These are phyloP conservation scores for Ecliptopera silaceata DNA, from an alignment of 2,888 invertebrate genomes.

Conservation along the genomic window DNA sequence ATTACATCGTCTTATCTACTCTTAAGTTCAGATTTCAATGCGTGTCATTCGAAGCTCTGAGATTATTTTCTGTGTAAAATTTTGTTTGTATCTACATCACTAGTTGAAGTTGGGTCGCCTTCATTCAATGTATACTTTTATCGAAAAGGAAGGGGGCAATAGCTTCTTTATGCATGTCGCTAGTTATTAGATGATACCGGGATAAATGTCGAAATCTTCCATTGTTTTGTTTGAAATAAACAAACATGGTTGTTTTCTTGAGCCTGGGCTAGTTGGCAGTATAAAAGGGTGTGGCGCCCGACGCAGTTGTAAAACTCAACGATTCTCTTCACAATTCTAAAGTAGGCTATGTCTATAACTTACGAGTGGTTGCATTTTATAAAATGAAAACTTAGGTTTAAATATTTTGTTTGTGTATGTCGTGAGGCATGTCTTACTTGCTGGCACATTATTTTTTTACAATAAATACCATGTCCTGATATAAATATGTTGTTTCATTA, in stretches of 20 bases:
- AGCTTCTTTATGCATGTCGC: constrained; percentile 54
- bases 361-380: constrained; percentile 82
- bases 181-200: constrained; percentile 41
- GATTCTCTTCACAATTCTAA: constrained; percentile 71
- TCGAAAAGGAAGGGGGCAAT: constrained; percentile 59
- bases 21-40: constrained; percentile 47
- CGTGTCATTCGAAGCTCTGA: constrained; percentile 49
- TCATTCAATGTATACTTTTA: constrained; percentile 59
- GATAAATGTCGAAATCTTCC: constrained; percentile 37
- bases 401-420: constrained; percentile 78
- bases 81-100: constrained; percentile 39
- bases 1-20: constrained; percentile 60
- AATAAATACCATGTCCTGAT: constrained; percentile 82
- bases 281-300: constrained; percentile 55
- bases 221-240: constrained; percentile 21
- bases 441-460: constrained; percentile 83
- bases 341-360: constrained; percentile 78
- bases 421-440: constrained; percentile 78
- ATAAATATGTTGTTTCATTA: constrained; percentile 73
- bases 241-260: constrained; percentile 42
- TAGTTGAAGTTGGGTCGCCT: constrained; percentile 53
- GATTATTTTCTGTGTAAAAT: constrained; percentile 45
- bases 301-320: constrained; percentile 78
- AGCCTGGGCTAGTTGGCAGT: constrained; percentile 62
- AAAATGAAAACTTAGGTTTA: constrained; percentile 72